Percentiles rank a stretch among this genome's conserved stretches.
These are phyloP conservation scores for Boleophthalmus pectinirostris DNA, from an alignment of 2,113 vertebrate species.

Conservation along the genomic window DNA sequence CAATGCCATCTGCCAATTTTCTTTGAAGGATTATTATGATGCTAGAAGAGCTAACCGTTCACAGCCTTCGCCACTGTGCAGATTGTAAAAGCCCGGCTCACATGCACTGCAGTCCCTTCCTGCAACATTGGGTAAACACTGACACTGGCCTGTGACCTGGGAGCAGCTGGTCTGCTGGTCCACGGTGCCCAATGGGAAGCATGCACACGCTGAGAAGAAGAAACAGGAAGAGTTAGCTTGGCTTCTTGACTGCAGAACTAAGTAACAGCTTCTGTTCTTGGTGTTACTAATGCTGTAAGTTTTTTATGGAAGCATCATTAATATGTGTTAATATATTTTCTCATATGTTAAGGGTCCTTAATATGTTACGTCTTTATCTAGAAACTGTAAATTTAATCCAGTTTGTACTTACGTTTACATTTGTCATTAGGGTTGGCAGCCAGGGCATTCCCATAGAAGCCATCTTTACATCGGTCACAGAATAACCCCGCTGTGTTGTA, in stretches of 20 bases:
- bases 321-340: too few species aligned
- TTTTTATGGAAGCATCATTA: too few species aligned
- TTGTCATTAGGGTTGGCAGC: slow-evolving; percentile 80
- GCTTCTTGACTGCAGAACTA: not conserved
- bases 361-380: not conserved
- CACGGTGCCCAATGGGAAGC: slow-evolving; percentile 82
- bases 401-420: slow-evolving; percentile 81
- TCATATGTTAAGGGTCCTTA: too few species aligned
- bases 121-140: slow-evolving; percentile 84
- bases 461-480: slow-evolving; percentile 88
- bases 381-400: not conserved
- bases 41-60: slow-evolving; percentile 77
- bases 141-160: slow-evolving; percentile 90
- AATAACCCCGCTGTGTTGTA: slow-evolving; percentile 86
- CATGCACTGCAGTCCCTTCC: slow-evolving; percentile 89
- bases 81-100: slow-evolving; percentile 90
- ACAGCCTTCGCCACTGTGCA: slow-evolving; percentile 87
- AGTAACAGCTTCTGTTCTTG: too few species aligned
- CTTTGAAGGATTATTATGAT: not conserved
- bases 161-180: slow-evolving; percentile 80
- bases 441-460: slow-evolving; percentile 87
- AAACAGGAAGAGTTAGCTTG: not conserved
- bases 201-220: slow-evolving; percentile 83
- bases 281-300: too few species aligned
- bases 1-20: not conserved